Percentiles rank a stretch among this genome's conserved stretches.
These are phyloP conservation scores for Otolemur garnettii DNA, from an alignment of 2,113 vertebrate genomes.

Conservation along the genomic window DNA sequence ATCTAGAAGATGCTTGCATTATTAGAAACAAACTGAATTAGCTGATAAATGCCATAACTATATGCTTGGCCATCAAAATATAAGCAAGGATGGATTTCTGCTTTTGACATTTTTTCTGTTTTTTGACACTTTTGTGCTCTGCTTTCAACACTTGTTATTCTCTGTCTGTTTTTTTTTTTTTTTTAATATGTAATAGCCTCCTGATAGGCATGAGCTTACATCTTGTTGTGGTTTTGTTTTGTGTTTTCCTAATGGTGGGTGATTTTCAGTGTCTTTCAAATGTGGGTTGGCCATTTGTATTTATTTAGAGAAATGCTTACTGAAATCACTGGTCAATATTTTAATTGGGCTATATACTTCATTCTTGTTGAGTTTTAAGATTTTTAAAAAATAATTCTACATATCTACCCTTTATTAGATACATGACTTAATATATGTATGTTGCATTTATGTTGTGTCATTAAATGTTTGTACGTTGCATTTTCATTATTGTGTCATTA, in stretches of 20 bases:
- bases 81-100: neutral
- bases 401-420: neutral
- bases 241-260: too few species aligned
- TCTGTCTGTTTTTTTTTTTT: neutral
- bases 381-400: neutral
- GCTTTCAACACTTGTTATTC: neutral
- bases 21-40: neutral
- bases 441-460: too few species aligned
- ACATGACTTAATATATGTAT: neutral
- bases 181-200: neutral
- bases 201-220: neutral
- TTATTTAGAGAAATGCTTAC: neutral
- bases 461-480: too few species aligned
- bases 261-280: neutral
- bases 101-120: neutral
- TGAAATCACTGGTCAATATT: neutral
- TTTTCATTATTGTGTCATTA: neutral
- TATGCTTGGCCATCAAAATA: neutral
- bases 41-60: neutral
- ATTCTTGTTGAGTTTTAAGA: neutral
- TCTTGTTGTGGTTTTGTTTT: neutral
- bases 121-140: neutral
- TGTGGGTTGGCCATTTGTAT: neutral
- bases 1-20: neutral
- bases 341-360: neutral